These are phyloP conservation scores for Mormyrops attenuatus DNA, from an alignment of 2,797 vertebrate genomes.

Conservation along the genomic window DNA sequence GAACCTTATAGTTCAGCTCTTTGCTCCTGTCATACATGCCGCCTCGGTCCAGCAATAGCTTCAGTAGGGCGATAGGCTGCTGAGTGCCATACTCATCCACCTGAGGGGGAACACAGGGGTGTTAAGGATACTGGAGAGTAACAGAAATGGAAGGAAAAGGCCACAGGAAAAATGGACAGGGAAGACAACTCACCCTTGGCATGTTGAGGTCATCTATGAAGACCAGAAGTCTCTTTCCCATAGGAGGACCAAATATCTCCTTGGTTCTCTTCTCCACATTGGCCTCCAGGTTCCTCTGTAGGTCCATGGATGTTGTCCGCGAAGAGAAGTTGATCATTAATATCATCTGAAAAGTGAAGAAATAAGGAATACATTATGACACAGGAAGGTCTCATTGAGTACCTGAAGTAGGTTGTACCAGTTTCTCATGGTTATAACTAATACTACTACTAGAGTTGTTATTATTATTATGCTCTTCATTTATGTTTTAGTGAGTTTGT, in stretches of 20 bases:
- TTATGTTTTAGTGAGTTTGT: neutral
- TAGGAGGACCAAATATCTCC: conserved; percentile 81
- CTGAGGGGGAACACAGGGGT: conserved; percentile 49
- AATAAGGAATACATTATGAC: neutral
- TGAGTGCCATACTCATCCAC: conserved; percentile 93
- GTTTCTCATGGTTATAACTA: neutral
- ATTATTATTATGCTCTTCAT: neutral
- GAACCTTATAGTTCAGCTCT: conserved; percentile 82
- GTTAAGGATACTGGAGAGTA: neutral
- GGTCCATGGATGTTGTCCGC: conserved; percentile 88
- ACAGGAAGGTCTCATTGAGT: neutral
- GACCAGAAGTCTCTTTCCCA: conserved; percentile 86
- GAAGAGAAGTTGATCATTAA: conserved; percentile 88
- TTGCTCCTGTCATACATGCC: conserved; percentile 86
- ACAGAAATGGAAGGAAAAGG: neutral
- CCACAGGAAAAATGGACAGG: neutral
- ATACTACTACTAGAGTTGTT: neutral
- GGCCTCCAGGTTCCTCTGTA: conserved; percentile 89
- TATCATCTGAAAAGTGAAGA: conserved; percentile 62
- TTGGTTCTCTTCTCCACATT: conserved; percentile 91
- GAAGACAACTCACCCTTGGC: conserved; percentile 71
- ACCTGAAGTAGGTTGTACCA: neutral
- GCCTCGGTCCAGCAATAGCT: conserved; percentile 82
- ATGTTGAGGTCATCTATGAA: conserved; percentile 98
- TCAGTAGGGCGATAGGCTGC: conserved; percentile 89